phyloP scores from a whole-genome alignment of 2,113 vertebrate genomes.

The Myiopsitta monachus region DNA sequence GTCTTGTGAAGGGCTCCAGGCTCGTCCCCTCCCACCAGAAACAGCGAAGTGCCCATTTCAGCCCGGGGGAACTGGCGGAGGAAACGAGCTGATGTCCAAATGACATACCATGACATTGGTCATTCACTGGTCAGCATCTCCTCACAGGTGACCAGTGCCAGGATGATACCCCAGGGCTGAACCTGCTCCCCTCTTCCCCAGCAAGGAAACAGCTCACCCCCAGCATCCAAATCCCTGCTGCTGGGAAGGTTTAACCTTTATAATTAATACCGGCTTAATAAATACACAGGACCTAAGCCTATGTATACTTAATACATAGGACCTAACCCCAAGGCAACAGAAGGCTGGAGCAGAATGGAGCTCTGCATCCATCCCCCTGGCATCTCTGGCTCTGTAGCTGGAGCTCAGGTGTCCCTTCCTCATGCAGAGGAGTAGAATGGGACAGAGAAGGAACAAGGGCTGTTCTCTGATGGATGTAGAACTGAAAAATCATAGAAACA shows the following conservation, averaged over 20 bases:
- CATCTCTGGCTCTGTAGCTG: neutral
- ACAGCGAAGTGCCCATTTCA: neutral
- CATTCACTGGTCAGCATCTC: neutral
- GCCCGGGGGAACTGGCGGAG: neutral
- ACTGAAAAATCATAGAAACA: neutral
- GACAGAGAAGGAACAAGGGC: neutral
- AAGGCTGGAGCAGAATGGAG: neutral
- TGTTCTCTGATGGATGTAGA: neutral
- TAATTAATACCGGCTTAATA: neutral
- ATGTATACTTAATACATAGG: neutral
- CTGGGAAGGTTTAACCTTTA: neutral
- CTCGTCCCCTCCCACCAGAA: neutral
- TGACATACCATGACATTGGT: neutral
- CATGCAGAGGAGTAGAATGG: neutral
- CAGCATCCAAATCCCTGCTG: neutral
- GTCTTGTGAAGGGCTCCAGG: neutral
- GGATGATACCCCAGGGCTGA: accelerated
- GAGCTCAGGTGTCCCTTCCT: neutral
- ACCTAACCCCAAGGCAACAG: neutral
- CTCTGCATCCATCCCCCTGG: neutral
- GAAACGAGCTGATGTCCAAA: neutral
- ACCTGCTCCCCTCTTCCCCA: neutral
- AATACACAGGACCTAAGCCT: neutral
- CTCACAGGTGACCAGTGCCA: no score
- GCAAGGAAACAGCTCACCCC: neutral